These are phyloP conservation scores for Acipenser oxyrinchus DNA, from an alignment of 2,797 vertebrate genomes.

Conservation along the genomic window DNA sequence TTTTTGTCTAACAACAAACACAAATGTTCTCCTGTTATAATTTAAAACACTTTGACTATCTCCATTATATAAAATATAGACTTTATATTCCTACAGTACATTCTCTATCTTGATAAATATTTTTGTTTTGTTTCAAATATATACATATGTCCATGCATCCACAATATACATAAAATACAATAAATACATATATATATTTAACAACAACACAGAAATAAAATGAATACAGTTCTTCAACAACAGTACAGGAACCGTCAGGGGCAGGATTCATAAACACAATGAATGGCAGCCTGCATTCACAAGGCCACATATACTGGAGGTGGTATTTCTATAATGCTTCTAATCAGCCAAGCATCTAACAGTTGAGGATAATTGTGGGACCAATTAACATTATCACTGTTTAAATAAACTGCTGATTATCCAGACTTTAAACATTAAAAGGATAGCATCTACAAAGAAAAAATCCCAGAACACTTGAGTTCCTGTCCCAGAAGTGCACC, in stretches of 20 bases:
- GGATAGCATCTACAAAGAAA: too few species aligned
- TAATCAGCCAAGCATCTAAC: too few species aligned
- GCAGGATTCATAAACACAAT: conserved; percentile 31
- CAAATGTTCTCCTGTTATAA: conserved; percentile 43
- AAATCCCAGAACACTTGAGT: too few species aligned
- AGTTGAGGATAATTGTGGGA: neutral
- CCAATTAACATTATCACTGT: conserved; percentile 5
- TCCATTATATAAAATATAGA: conserved; percentile 79
- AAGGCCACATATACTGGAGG: too few species aligned
- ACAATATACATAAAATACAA: conserved; percentile 66
- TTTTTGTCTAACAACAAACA: conserved; percentile 35
- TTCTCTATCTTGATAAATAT: conserved; percentile 71
- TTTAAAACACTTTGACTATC: conserved; percentile 50
- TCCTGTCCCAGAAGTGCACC: too few species aligned
- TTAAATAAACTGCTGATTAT: neutral
- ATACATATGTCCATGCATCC: conserved; percentile 73
- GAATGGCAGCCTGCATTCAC: neutral
- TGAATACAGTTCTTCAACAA: conserved; percentile 34
- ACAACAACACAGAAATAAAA: conserved; percentile 55
- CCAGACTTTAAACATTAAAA: neutral
- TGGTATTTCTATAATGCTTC: neutral
- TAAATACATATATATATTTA: conserved; percentile 55
- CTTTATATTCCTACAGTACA: conserved; percentile 73
- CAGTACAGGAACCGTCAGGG: conserved; percentile 27
- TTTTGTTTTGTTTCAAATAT: conserved; percentile 55